Percentiles rank a stretch among this genome's conserved stretches.
Conservation (phyloP, 2,113 vertebrate genomes). For the Lycaon pictus region DNA sequence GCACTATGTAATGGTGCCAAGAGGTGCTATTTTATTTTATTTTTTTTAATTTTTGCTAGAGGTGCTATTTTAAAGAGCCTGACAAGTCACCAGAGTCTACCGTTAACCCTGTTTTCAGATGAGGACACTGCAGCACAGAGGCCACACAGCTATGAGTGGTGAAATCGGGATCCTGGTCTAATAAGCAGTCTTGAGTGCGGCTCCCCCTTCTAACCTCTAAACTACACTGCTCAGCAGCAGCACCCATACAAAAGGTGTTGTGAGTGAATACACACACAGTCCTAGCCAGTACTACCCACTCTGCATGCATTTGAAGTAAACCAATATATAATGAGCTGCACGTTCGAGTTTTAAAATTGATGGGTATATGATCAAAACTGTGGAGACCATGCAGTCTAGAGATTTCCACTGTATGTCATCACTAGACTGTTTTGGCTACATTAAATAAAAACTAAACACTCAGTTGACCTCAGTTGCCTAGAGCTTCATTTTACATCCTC, state of each 20-base stretch:
- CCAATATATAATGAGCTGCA: rapidly evolving
- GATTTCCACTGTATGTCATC: no score
- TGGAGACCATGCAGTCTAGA: no score
- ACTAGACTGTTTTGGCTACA: no score
- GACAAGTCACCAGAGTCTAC: neutral
- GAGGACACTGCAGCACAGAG: neutral
- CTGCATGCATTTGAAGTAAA: rapidly evolving
- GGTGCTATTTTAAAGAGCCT: neutral
- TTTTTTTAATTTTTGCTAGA: no score
- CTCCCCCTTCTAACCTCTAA: neutral
- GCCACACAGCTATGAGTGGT: neutral
- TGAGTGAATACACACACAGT: rapidly evolving
- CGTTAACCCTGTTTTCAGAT: neutral
- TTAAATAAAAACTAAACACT: neutral
- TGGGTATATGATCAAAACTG: rapidly evolving
- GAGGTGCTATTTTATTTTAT: neutral
- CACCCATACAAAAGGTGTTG: rapidly evolving
- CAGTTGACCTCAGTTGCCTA: neutral
- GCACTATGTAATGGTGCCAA: neutral
- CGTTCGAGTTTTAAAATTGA: rapidly evolving
- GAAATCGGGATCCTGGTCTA: neutral
- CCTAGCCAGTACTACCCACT: rapidly evolving
- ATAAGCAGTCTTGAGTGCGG: neutral
- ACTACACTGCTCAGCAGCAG: neutral
- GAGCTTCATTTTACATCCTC: rapidly evolving